phyloP scores from a whole-genome alignment of 1,140 invertebrate genomes.

The Zaprionus davidi region DNA sequence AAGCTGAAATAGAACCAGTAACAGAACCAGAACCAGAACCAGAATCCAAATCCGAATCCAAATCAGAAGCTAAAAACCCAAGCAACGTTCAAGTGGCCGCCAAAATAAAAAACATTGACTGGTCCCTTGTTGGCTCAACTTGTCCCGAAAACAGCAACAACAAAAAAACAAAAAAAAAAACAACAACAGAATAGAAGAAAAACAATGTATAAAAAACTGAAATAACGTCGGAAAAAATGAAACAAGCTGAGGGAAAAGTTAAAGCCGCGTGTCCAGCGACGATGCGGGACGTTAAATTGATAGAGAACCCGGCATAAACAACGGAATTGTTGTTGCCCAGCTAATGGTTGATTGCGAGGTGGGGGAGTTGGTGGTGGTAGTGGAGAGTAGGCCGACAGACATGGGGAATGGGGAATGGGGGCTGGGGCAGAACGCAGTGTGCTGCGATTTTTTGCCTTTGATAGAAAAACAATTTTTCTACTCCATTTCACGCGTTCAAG shows the following conservation, averaged over 20 bases:
- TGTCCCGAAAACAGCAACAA: slow-evolving; percentile 10
- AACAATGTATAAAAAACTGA: slow-evolving; percentile 23
- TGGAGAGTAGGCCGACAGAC: neutral
- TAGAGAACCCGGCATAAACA: slow-evolving; percentile 52
- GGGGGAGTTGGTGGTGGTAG: neutral
- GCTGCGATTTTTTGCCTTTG: slow-evolving; percentile 77
- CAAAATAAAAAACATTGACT: slow-evolving; percentile 21
- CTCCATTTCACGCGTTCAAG: slow-evolving; percentile 81
- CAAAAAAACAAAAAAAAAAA: too few relatives aligned
- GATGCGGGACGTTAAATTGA: slow-evolving; percentile 72
- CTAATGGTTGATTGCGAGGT: slow-evolving; percentile 29
- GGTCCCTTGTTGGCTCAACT: slow-evolving; percentile 11
- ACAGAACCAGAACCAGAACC: slow-evolving; percentile 22
- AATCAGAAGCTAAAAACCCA: slow-evolving; percentile 45
- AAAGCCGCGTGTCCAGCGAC: slow-evolving; percentile 72
- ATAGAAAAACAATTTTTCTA: slow-evolving; percentile 83
- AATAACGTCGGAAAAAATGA: slow-evolving; percentile 13
- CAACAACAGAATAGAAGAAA: slow-evolving; percentile 11
- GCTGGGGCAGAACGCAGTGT: slow-evolving; percentile 23
- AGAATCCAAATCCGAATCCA: slow-evolving; percentile 19
- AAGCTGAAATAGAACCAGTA: slow-evolving; percentile 22
- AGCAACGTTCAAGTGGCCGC: slow-evolving; percentile 39
- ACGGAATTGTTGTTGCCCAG: slow-evolving; percentile 46
- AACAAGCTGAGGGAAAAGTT: slow-evolving; percentile 54
- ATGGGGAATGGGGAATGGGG: slow-evolving; percentile 4